Evolutionary conservation across 2,113 vertebrate species (phyloP), one percentile per base, ranked within the genome.

Genomic region (Sterna hirundo): DNA sequence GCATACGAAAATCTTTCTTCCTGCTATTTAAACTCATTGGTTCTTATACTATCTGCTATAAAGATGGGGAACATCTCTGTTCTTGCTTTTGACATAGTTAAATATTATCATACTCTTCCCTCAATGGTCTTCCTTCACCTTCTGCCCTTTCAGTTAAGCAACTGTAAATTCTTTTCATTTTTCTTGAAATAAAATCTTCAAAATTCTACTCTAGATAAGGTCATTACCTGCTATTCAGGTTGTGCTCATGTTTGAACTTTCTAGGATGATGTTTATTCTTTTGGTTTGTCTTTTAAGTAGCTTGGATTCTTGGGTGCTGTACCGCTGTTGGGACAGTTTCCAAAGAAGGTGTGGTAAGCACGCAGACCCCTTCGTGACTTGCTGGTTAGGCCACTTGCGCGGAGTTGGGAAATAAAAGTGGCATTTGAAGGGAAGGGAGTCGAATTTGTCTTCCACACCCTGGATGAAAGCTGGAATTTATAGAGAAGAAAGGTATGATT

Each of bases 81-180:
- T 72, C 54, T 80, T 90, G 44, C 23, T 83, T 94, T 86, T 44
- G 71, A 51, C 32, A 34, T 13, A 57, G 26, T 20, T 69, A 64
- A 92, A 83, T 60, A 77, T 64, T 82, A 42, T 52, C 36, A 14
- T 88, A 87, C 32, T 90, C 34, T 79, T 85, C 52, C 13, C 10
- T 80, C 0, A 0, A 19, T 88, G 34, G 15, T 90, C 29, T 72
- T 94, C 42, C 62, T 91, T 96, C 38, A 88, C 66, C 80, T 72
- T 77, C 34, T 95, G 88, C 42, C 49, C 47, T 86, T 47, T 76
- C 26, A 64, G 52, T 94, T 88, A 84, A 86, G 89, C 72, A 96
- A 92, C 69, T 51, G 25, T 49, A 91, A 83, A 91, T 94, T 92
- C 80, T 74, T 97, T 68, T 72, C 68, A 86, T 83, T 92, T 83